These are phyloP conservation scores for Cinclus cinclus DNA, from an alignment of 2,113 vertebrate species.

Conservation along the genomic window DNA sequence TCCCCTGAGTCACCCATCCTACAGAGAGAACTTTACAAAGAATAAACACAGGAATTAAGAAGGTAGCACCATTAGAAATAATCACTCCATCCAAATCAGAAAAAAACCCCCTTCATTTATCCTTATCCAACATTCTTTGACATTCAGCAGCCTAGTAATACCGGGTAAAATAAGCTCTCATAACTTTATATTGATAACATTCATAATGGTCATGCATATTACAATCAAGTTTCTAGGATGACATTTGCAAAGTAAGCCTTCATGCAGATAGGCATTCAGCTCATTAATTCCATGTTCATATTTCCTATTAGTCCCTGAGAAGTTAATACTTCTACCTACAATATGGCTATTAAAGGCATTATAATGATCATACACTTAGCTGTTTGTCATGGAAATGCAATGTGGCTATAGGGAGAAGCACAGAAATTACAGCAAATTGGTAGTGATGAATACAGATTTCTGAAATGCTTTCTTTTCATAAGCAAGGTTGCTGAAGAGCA, in stretches of 20 bases:
- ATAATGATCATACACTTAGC: background rate
- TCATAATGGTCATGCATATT: constrained; percentile 62
- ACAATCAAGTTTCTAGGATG: constrained; percentile 48
- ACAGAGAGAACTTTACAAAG: background rate
- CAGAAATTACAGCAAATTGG: constrained; percentile 18
- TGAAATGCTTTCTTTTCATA: background rate
- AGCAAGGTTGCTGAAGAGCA: background rate
- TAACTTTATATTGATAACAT: constrained; percentile 34
- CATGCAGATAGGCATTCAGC: constrained; percentile 49
- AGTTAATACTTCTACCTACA: constrained; percentile 53
- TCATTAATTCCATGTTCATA: constrained; percentile 28
- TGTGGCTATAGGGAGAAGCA: background rate
- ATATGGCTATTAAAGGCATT: constrained; percentile 65
- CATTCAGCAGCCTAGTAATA: constrained; percentile 22
- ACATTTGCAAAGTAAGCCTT: constrained; percentile 17
- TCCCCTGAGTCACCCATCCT: background rate
- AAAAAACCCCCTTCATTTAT: background rate
- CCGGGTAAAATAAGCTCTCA: background rate
- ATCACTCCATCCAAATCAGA: background rate
- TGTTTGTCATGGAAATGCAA: constrained; percentile 21
- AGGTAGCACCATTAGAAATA: constrained; percentile 36
- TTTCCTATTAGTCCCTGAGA: constrained; percentile 60
- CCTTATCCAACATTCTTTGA: background rate
- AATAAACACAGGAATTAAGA: constrained; percentile 7
- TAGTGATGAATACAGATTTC: constrained; percentile 9